A percentile compares a stretch with the other conserved stretches of the same genome.
Evolutionary conservation across 2,888 invertebrate species (phyloP).

Genomic region (Rhodophaea formosa): DNA sequence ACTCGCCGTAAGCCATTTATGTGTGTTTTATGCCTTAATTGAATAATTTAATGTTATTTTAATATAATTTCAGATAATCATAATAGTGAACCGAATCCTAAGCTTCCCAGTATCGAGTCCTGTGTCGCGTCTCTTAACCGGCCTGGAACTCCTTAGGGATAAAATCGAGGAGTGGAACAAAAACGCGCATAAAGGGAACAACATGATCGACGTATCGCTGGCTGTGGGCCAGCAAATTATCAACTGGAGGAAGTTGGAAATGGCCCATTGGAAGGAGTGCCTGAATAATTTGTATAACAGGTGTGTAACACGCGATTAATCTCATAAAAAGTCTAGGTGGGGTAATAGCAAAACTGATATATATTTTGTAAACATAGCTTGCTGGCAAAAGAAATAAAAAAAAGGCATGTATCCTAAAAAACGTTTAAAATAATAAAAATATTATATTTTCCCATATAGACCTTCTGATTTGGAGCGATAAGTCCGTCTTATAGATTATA

Average conservation of each 20-base stretch:
- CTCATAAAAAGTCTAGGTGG: too few relatives aligned
- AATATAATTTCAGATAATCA: constrained; percentile 78
- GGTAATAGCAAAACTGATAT: too few relatives aligned
- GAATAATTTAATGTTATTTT: neutral
- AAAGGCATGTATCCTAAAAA: too few relatives aligned
- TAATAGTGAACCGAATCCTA: constrained; percentile 83
- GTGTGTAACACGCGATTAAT: too few relatives aligned
- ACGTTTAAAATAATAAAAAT: too few relatives aligned
- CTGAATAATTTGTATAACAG: constrained; percentile 85
- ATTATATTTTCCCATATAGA: too few relatives aligned
- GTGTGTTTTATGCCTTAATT: too few relatives aligned
- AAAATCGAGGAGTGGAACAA: constrained; percentile 96
- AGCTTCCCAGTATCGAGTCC: constrained; percentile 90
- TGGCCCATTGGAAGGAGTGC: constrained; percentile 93
- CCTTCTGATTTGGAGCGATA: too few relatives aligned
- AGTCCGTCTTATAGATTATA: too few relatives aligned
- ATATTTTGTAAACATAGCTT: too few relatives aligned
- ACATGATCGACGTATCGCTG: constrained; percentile 86
- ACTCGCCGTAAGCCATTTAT: too few relatives aligned
- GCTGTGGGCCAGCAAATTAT: constrained; percentile 91
- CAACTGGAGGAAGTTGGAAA: constrained; percentile 94
- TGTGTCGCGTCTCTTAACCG: constrained; percentile 92
- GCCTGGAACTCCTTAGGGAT: constrained; percentile 92
- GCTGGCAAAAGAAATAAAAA: too few relatives aligned
- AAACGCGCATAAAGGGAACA: constrained; percentile 92